Evolutionary conservation across 2,113 vertebrate species (phyloP).

Genomic region (Platichthys stellatus): DNA sequence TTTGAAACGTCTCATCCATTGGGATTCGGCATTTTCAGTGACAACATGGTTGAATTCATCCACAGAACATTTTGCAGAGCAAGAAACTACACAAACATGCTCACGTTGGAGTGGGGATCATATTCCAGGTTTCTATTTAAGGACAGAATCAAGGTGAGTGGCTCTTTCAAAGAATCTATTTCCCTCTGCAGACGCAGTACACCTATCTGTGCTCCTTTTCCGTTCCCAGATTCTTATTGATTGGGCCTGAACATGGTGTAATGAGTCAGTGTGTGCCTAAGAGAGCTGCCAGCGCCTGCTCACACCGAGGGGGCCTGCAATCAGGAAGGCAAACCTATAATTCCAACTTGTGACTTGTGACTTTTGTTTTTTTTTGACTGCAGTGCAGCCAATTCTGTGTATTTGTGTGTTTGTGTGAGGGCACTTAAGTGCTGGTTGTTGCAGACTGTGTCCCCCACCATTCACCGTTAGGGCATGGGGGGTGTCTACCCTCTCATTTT

Average conservation of each 20-base stretch:
- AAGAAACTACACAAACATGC: neutral
- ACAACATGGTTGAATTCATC: neutral
- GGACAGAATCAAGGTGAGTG: neutral
- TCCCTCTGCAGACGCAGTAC: conserved; percentile 22
- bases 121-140: conserved; percentile 26
- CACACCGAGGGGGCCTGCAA: conserved; percentile 53
- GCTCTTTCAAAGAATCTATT: conserved; percentile 28
- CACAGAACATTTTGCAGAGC: neutral
- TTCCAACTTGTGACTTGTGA: conserved; percentile 51
- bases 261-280: conserved; percentile 43
- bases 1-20: neutral
- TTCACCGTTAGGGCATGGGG: conserved; percentile 35
- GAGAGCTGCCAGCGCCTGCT: conserved; percentile 16
- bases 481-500: conserved; percentile 58
- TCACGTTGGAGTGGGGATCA: neutral
- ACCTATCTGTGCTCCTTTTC: conserved; percentile 34
- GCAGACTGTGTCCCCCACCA: conserved; percentile 34
- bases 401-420: conserved; percentile 41
- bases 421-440: conserved; percentile 52
- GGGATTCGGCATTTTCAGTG: neutral
- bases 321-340: conserved; percentile 61
- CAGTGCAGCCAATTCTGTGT: conserved; percentile 23
- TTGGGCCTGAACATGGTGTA: conserved; percentile 49
- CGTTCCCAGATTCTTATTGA: conserved; percentile 51
- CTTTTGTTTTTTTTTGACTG: conserved; percentile 28